Base-by-base conservation (phyloP, 2,888 invertebrate species). In the Eristalis tenax region DNA sequence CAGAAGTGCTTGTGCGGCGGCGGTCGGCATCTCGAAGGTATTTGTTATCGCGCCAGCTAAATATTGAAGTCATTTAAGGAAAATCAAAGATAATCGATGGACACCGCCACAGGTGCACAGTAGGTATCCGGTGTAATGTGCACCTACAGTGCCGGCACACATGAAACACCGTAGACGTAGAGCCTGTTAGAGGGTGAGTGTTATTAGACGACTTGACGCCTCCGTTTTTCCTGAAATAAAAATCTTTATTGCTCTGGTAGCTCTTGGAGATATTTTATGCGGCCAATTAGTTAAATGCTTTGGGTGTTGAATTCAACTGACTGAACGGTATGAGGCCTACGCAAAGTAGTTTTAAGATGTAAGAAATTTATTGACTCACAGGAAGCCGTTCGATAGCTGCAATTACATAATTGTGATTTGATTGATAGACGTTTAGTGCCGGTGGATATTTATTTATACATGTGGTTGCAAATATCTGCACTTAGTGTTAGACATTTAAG, bases 181-280 rank as follows among this genome's bases (percentile, higher is more conserved):
- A 32, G 23, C 70, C 70, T 70, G 76, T 82, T 76, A 66, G 71
- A 75, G 86, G 83, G 83, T 83, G 83, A 87, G 83, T 87, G 86
- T 76, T 79, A 87, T 83, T 90, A 91, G 91, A 91, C 91, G 89
- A 90, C 90, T 89, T 91, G 91, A 91, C 91, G 91, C 91, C 91
- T 90, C 89, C 90, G 90, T 88, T 89, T 83, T 84, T 88, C 83
- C 68, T 64, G 28, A 78, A 56, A 70, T 65, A 70, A 81, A 74
- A 86, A 61, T 65, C 28, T 86, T 86, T 82, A 86, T 82, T 82
- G 85, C 82, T 61, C 78, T 70, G 43, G 70, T 61, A 69, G 74
- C 75, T 40, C 32, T 40, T 32, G n/a, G 43, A 77, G 26, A 82
- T 86, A 75, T 82, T 86, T 86, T 75, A 86, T 82, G 85, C 35